Evolutionary conservation across 2,888 invertebrate species (phyloP), one percentile per base, ranked within the genome.

Genomic region (Andrena minutula): DNA sequence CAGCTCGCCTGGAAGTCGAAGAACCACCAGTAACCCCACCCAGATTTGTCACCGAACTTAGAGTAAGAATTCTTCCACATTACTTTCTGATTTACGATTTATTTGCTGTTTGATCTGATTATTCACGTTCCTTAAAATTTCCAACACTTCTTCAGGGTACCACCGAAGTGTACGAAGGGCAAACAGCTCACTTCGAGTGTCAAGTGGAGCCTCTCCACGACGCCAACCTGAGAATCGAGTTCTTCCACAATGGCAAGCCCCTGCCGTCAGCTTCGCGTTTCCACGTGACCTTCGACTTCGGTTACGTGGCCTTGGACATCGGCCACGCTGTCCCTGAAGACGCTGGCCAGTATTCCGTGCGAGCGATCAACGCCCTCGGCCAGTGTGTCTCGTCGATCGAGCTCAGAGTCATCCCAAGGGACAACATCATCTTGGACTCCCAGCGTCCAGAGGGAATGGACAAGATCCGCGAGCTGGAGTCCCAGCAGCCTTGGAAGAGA

Each of bases 231-330:
- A 96, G 97, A 83, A 97, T 98, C 90, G 98, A 98, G 93, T 98
- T 98, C 94, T 98, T 97, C 93, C 98, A 98, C 91, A 98, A 99
- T 92, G 98, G 98, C 82, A 97, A 98, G 94, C 98, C 98, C 71
- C 95, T 99, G 92, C 97, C 97, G 92, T 98, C 98, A 85, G 99
- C 98, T 75, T 96, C 98, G 83, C 96, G 98, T 91, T 98, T 98
- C 96, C 98, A 98, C 94, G 98, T 98, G 91, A 98, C 98, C 89
- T 98, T 99, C 94, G 99, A 99, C 95, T 99, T 99, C 95, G 99
- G 99, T 90, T 99, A 99, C 90, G 98, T 99, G 88, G 98, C 99
- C 71, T 95, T 99, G 90, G 99, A 99, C 94, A 98, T 99, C 92
- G 96, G 97, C 87, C 98, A 99, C 93, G 97, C 97, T 84, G 98